Evolutionary conservation across 2,888 invertebrate species (phyloP), one percentile per base, ranked within the genome.

Genomic region (Heliconius hortense): DNA sequence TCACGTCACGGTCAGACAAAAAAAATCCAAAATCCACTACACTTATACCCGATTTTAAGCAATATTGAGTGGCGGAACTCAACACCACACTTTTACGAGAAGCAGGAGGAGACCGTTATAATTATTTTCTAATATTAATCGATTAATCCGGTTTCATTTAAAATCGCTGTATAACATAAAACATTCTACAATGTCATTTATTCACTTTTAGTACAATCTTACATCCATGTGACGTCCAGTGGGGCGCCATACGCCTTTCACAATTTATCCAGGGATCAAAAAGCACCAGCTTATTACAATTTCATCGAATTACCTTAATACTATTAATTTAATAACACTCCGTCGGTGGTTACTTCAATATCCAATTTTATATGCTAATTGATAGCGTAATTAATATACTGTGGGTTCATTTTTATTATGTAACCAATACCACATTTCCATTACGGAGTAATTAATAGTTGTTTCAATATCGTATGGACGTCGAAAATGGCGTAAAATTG

Each of bases 201-300:
- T 28, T 35, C 53, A 21, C 74, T 72, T 78, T 72, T 63, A 72
- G 76, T 70, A 53, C 48, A 18, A 39, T 56, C 53, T 15, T 73
- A 76, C 18, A 62, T 74, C 76, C 10, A 18, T 56, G 35, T 26
- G 74, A 73, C 74, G 82, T 84, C 83, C 86, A 84, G 85, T 80
- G 83, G 86, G 89, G 88, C 81, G 87, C 86, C 85, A 76, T 82
- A 81, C 82, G 81, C 84, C 83, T 86, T 85, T 84, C 82, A 83
- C 84, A 86, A 88, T 88, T 86, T 88, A 88, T 86, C 85, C 83
- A 80, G 80, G 86, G 87, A 90, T 89, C 89, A 89, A 88, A 90
- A 90, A 87, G 83, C 84, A 80, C 79, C 84, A 82, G 82, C 82
- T 84, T 86, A 88, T 88, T 88, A 87, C 86, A 87, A 83, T 90